A percentile compares a stretch with the other conserved stretches of the same genome.
Conservation (phyloP, 2,113 vertebrate genomes). For the Onychostoma macrolepis region DNA sequence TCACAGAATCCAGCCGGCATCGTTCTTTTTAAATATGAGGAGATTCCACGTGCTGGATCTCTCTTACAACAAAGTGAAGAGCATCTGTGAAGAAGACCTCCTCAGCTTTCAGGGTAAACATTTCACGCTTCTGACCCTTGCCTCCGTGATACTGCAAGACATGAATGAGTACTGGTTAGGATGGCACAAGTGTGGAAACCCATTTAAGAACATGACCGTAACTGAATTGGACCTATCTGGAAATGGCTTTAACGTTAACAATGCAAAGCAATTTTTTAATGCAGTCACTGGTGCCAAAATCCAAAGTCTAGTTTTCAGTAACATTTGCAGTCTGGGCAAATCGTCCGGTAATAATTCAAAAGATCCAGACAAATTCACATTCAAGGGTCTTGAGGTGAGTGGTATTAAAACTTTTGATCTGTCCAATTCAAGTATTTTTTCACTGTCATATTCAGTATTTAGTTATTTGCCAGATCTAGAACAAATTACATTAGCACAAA, state of each 20-base stretch:
- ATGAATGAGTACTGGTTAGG: conserved; percentile 55
- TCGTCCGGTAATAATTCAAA: background rate
- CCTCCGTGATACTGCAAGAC: conserved; percentile 48
- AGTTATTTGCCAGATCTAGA: conserved; percentile 63
- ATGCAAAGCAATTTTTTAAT: background rate
- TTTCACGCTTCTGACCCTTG: conserved; percentile 72
- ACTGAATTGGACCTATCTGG: conserved; percentile 67
- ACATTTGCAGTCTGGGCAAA: background rate
- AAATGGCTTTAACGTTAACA: conserved; percentile 55
- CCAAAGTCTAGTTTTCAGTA: conserved; percentile 1
- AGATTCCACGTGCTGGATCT: conserved; percentile 74
- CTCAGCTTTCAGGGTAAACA: conserved; percentile 77
- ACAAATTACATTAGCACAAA: conserved; percentile 76
- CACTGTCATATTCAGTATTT: conserved; percentile 75
- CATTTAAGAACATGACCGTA: conserved; percentile 77
- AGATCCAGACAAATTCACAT: conserved; percentile 71
- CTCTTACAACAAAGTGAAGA: conserved; percentile 70
- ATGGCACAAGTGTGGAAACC: conserved; percentile 80
- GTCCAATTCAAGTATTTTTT: conserved; percentile 75
- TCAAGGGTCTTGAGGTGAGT: conserved; percentile 77
- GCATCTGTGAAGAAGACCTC: conserved; percentile 80
- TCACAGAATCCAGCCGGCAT: background rate
- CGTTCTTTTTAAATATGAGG: background rate
- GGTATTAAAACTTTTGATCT: conserved; percentile 72
- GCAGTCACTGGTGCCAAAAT: background rate